Base-by-base conservation (phyloP, 2,113 vertebrate genomes). In the Gracilinanus agilis region DNA sequence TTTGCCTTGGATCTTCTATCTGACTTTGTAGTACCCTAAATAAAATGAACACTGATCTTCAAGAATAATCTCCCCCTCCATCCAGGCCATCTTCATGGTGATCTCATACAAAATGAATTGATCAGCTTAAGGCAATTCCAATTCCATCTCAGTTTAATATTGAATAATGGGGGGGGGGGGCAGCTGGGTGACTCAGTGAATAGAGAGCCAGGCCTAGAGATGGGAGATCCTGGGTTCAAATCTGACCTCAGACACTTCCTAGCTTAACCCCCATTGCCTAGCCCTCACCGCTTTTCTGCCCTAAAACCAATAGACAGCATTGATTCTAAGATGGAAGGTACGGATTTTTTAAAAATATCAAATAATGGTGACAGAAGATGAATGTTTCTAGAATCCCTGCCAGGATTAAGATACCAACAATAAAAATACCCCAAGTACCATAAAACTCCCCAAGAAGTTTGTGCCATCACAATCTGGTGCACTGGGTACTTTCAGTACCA, bases 381-480 rank as follows among this genome's bases (percentile, higher is more conserved):
- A 56, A 92, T 92, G 91, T 90, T 93, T 96, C 94, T 95, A 90
- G 93, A 97, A 56, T 95, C 92, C 91, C 40, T 92, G 58, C 94
- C 75, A 95, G 53, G 92, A 97, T 96, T 90, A 92, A 97, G 93
- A 90, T 56, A 95, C 34, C 91, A 90, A 94, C 89, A 89, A 44
- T 90, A 92, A 55, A 23, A 88, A 95, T 92, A 89, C 56, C 44
- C n/a, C 90, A 90, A 56, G 23, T 90, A 44, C 29, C 19, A 55
- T 55, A 89, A 25, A 94, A 61, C 94, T 95, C 56, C 94, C 94
- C 61, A 92, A 91, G 92, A 90, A 98, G 95, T 95, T 44, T 96
- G 95, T 96, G 94, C 96, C 90, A 75, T 83, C 55, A 92, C 54
- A 93, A 96, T 93, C 34, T 95, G 92, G 91, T 95, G 89, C 95